These are phyloP conservation scores for Penaeus monodon DNA, from an alignment of 2,888 invertebrate species.

Conservation along the genomic window DNA sequence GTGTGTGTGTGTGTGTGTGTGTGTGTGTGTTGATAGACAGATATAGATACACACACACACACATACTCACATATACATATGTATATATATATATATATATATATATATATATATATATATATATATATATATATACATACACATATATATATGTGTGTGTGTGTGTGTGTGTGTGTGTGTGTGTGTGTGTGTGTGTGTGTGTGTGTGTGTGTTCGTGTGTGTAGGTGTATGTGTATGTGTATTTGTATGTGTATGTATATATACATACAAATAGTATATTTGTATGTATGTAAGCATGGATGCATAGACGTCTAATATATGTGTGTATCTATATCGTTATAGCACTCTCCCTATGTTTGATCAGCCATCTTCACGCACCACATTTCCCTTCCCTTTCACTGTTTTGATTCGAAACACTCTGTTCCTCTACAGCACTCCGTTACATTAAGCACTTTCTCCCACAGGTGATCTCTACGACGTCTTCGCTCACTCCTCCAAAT, in stretches of 20 bases:
- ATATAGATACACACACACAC: too few species aligned
- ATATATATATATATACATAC: conserved; percentile 1
- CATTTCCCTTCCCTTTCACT: too few species aligned
- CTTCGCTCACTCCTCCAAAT: too few species aligned
- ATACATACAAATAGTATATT: background rate
- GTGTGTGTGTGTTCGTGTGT: background rate
- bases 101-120: background rate
- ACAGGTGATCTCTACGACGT: too few species aligned
- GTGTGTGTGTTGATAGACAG: too few species aligned
- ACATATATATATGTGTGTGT: background rate
- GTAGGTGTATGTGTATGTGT: background rate
- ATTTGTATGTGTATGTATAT: background rate
- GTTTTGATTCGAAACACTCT: background rate
- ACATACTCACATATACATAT: too few species aligned
- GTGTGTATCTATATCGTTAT: background rate
- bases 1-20: too few species aligned
- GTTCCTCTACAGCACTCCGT: too few species aligned
- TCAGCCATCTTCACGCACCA: too few species aligned
- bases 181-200: background rate
- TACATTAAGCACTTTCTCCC: too few species aligned
- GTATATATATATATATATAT: too few species aligned
- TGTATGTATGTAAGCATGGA: background rate
- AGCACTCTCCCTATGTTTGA: too few species aligned
- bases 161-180: background rate
- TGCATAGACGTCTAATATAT: background rate